Conservation (phyloP, 2,113 vertebrate species). For the Saguinus imperator region DNA sequence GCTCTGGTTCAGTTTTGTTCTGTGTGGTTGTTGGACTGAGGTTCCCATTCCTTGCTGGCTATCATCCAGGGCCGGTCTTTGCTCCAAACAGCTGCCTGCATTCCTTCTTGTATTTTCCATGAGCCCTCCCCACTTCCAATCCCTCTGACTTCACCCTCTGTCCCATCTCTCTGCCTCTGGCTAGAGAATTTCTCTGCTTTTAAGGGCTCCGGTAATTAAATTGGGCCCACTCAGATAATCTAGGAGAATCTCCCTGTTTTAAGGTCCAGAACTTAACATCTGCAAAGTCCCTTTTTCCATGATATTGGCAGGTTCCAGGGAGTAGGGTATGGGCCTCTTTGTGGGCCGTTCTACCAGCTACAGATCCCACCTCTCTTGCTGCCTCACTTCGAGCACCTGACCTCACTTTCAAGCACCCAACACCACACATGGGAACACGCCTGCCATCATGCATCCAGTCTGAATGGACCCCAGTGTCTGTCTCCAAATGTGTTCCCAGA, state of each 20-base stretch:
- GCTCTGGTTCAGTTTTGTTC: not conserved
- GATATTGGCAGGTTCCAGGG: not conserved
- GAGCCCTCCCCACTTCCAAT: rapidly evolving
- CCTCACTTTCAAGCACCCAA: not conserved
- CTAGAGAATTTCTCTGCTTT: not conserved
- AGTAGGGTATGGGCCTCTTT: no score
- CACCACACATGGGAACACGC: not conserved
- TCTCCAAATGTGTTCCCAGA: not conserved
- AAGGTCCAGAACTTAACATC: not conserved
- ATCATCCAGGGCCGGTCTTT: not conserved
- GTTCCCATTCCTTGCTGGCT: not conserved
- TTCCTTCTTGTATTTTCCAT: not conserved
- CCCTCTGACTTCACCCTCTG: not conserved
- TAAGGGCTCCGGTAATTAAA: not conserved
- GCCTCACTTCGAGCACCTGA: not conserved
- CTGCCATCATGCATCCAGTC: not conserved
- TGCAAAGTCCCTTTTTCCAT: not conserved
- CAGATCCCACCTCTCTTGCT: not conserved
- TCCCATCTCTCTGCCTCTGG: not conserved
- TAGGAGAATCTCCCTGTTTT: not conserved
- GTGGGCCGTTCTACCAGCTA: not conserved
- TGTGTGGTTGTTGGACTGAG: not conserved
- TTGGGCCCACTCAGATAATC: rapidly evolving
- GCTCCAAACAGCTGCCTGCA: not conserved
- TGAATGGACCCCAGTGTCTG: not conserved